Base-by-base conservation (phyloP, 2,113 vertebrate species). In the Catagonus wagneri region DNA sequence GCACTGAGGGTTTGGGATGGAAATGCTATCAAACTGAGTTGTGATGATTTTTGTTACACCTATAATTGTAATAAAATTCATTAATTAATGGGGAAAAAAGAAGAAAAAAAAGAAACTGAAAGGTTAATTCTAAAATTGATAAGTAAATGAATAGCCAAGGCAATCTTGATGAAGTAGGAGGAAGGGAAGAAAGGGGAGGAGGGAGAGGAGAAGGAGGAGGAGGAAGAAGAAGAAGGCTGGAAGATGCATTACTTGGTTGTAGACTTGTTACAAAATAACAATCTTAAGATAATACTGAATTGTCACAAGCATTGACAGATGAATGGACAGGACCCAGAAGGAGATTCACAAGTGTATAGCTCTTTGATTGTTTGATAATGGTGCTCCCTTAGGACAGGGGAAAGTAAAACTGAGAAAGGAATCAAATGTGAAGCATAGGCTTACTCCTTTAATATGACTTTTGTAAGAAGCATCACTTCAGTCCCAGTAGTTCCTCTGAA, bases 91-190 rank as follows among this genome's bases (percentile, higher is more conserved):
- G n/a, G n/a, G n/a, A n/a, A n/a, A n/a, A n/a, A n/a, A n/a, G n/a
- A n/a, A n/a, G n/a, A n/a, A n/a, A n/a, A n/a, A n/a, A n/a, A n/a
- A 34, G 54, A 69, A 78, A 84, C 16, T 4, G 22, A 71, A 84
- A 96, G n/a, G 22, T 39, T 76, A 20, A 75, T 66, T 79, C 65
- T 72, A 72, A 95, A 91, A 80, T 27, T 61, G 25, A 71, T 52
- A 60, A 13, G 69, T 29, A 89, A 75, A 44, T 75, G 58, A 75
- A 65, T 2, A 66, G 20, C 12, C 25, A 66, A 66, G 60, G 44
- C 54, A 36, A 88, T 71, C 54, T 1, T 32, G 25, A 69, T 60
- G 16, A 54, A 23, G 34, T 22, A 34, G 34, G n/a, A 36, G 6
- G 2, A 36, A 1, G 1, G 20, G 2, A 32, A 11, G 2, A 23